Evolutionary conservation across 2,797 vertebrate genomes (phyloP), one percentile per base, ranked within the genome.

Genomic region (Tamandua tetradactyla): DNA sequence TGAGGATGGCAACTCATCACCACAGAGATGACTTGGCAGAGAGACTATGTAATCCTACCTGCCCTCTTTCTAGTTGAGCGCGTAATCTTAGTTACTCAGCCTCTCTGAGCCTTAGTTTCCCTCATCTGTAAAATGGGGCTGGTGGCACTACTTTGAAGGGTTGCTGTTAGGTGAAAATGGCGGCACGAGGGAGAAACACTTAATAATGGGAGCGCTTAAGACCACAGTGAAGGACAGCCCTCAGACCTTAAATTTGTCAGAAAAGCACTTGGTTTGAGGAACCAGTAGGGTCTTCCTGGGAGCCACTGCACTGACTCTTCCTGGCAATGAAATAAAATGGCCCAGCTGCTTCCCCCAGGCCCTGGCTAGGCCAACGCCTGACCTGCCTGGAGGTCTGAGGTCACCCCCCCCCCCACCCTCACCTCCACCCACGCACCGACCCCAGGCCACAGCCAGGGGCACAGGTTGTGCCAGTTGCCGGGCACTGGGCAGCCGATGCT

Each of bases 401-500:
- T 11, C 12, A 55, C 22, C 85, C 44, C 11, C 37, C 75, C 55
- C 27, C 42, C 9, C 3, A 30, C 18, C 30, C 40, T 6, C n/a
- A 25, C 68, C 18, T 20, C 18, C 35, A 7, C 23, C 32, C 17
- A 27, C 71, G 4, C 59, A 90, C 55, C 40, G 22, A 22, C 68
- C 44, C 42, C 47, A 74, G 62, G 78, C 61, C 79, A 86, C 69
- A 84, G 87, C 74, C 92, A 83, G 87, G 62, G 81, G 82, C 82
- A 93, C 52, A 74, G 1, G 0, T 66, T 72, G 85, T 88, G 49
- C 69, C 42, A 71, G 35, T 17, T n/a, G 42, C 35, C 87, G 64
- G 35, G 61, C 47, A 75, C 80, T 87, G 49, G 61, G 49, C n/a
- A 35, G 75, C 49, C 7, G n/a, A 96, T 88, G 85, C 87, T 88